Evolutionary conservation across 1,140 invertebrate genomes (phyloP), one percentile per base, ranked within the genome.

Genomic region (Drosophila nigromelanica): DNA sequence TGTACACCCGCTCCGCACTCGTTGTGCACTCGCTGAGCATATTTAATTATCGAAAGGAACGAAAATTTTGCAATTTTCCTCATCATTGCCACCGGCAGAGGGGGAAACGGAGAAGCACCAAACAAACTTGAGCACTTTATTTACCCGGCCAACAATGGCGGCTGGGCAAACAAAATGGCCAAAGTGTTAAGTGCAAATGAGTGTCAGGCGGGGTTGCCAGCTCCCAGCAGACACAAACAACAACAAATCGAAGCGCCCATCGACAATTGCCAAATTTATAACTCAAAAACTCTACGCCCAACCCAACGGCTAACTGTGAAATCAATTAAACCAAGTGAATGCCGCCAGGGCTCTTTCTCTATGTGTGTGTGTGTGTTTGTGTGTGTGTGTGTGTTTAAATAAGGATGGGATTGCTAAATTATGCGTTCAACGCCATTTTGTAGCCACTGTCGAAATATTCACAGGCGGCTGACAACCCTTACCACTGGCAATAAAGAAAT

Each of bases 161-260:
- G 66, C 55, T 48, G 52, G 64, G 61, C 71, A 71, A 79, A 76
- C 76, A 76, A 83, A 83, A 83, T 83, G 80, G 80, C 69, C 69
- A 80, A 81, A 81, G 78, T 81, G 80, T 83, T 83, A 83, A 83
- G 80, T 83, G 80, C 76, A 83, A 83, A 83, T 83, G 80, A 78
- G 75, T 83, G 75, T 82, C 64, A 37, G 58, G 37, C n/a, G 60
- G 24, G 18, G 54, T 48, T 30, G 43, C 5, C 21, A 33, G 33
- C 30, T 42, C 47, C 43, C 64, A 61, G 37, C 66, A 79, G 64
- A 80, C 73, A 54, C 70, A 80, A 80, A 63, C 74, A 71, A 74
- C 81, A 77, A 81, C 78, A 78, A 81, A 81, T 69, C 78, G 76
- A 78, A 67, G 69, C 74, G 50, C 51, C 75, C 66, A 71, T 78